Base-by-base conservation (phyloP, 92 coral and sea anemone species). In the Heteractis magnifica region DNA sequence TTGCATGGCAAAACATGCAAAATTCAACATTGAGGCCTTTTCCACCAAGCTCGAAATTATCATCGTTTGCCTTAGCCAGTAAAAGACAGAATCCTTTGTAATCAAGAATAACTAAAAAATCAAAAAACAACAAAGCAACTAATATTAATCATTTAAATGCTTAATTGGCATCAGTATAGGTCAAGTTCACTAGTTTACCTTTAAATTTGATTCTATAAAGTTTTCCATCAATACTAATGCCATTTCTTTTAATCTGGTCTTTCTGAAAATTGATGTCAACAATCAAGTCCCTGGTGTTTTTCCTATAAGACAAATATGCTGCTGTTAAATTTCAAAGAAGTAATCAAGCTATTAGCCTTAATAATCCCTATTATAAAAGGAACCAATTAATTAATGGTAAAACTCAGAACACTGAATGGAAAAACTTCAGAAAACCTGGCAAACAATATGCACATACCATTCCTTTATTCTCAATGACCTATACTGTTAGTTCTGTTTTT, bases 1-100 rank as follows among this genome's bases (percentile, higher is more conserved):
- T 59, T 58, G 65, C 65, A 59, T 59, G 65, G 65, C 65, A 59
- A 14, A 59, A 59, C 65, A 59, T 59, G 65, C 65, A 59, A 59
- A 59, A 59, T 59, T 59, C 65, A 59, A 59, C 65, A 11, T 59
- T 59, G 65, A 59, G 65, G 65, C 65, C 65, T 59, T 59, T 59
- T 59, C 65, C 65, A 59, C 65, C 65, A 59, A 59, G 65, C 65
- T 59, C 65, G n/a, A 59, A 59, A 10, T 59, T 59, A 59, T 11
- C 65, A 59, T 59, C 65, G 16, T 59, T 14, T 10, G 65, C 65
- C 65, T 59, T 59, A 59, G 65, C 65, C 65, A 59, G 65, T 59
- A 59, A 59, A 11, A 59, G 65, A n/a, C 65, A 59, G 65, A 59
- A 59, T 59, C 65, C 65, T 14, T 59, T 59, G 65, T 59, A 59